Conservation (phyloP, 2,797 vertebrate genomes). For the Amblyopsis hoosieri region DNA sequence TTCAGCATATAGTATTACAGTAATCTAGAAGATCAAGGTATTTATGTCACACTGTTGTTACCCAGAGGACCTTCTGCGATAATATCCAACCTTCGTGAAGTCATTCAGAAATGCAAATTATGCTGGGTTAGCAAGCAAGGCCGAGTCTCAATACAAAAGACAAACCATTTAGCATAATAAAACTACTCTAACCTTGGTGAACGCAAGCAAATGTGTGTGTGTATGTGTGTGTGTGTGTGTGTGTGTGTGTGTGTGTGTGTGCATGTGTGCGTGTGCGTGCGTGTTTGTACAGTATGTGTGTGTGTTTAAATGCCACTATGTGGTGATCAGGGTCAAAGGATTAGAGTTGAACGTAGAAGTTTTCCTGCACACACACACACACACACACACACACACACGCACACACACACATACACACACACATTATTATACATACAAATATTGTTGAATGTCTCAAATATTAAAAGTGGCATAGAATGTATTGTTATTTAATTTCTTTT, state of each 20-base stretch:
- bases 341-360: background rate
- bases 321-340: slow-evolving; percentile 14
- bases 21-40: too few species aligned
- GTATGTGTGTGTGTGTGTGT: background rate
- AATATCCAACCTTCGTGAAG: too few species aligned
- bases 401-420: background rate
- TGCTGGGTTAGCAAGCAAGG: too few species aligned
- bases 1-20: too few species aligned
- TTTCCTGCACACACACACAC: background rate
- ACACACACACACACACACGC: background rate
- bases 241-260: background rate
- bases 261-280: background rate
- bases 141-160: background rate
- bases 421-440: background rate
- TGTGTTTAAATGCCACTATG: background rate
- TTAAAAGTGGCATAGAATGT: too few species aligned
- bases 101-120: too few species aligned
- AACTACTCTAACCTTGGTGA: background rate
- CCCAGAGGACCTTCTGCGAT: too few species aligned
- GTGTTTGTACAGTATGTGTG: background rate
- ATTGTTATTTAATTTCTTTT: too few species aligned
- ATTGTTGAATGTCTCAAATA: background rate
- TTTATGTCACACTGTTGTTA: too few species aligned
- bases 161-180: background rate
- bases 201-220: background rate